These are phyloP conservation scores for Lochmaea crataegi DNA, from an alignment of 2,888 invertebrate genomes.

Conservation along the genomic window DNA sequence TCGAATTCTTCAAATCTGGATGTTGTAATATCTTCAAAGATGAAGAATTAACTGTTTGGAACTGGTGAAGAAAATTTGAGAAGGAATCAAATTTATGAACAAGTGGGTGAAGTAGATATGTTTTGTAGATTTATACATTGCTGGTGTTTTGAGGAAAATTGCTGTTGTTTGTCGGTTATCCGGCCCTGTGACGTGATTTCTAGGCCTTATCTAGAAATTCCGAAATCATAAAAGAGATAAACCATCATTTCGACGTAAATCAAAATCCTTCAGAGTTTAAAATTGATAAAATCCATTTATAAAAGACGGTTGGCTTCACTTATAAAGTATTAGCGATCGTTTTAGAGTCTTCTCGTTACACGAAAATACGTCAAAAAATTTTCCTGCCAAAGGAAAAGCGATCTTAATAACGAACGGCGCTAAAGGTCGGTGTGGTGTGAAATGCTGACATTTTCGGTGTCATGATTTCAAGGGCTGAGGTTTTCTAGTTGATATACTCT, in stretches of 20 bases:
- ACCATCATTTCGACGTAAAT: slow-evolving; percentile 58
- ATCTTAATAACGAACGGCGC: slow-evolving; percentile 14
- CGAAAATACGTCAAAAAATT: slow-evolving; percentile 34
- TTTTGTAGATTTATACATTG: too few species aligned
- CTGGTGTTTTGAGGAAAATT: too few species aligned
- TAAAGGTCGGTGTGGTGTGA: slow-evolving; percentile 32
- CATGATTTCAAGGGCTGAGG: slow-evolving; percentile 39
- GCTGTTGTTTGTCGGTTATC: background rate
- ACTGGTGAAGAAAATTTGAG: too few species aligned
- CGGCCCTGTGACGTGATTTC: background rate
- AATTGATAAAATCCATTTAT: slow-evolving; percentile 67
- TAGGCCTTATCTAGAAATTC: slow-evolving; percentile 36
- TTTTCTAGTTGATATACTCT: slow-evolving; percentile 60
- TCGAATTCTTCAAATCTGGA: too few species aligned
- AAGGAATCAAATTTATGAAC: too few species aligned
- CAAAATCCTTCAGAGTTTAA: slow-evolving; percentile 60
- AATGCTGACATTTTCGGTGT: slow-evolving; percentile 34
- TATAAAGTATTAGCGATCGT: slow-evolving; percentile 66
- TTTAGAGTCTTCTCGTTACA: slow-evolving; percentile 46
- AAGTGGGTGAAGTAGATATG: too few species aligned
- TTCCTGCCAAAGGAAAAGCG: slow-evolving; percentile 12
- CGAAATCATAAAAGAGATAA: slow-evolving; percentile 48
- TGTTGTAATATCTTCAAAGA: too few species aligned
- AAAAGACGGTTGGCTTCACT: slow-evolving; percentile 65
- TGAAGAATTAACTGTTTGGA: too few species aligned